Conservation (phyloP, 2,797 vertebrate species). For the Xenopus petersii region DNA sequence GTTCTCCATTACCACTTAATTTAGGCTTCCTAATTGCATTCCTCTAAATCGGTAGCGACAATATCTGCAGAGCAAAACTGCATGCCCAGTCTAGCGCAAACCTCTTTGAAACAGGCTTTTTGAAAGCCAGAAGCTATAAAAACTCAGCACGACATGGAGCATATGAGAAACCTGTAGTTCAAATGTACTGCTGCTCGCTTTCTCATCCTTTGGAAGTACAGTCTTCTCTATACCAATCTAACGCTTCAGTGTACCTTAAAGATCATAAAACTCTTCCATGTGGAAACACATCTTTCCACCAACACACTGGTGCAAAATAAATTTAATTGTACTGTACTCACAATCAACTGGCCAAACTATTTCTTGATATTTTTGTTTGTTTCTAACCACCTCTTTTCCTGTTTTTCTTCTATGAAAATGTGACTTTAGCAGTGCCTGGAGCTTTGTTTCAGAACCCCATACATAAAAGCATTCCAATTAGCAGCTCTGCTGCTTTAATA, state of each 20-base stretch:
- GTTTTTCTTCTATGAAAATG: too few relatives aligned
- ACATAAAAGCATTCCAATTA: conserved; percentile 89
- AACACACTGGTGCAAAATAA: conserved; percentile 71
- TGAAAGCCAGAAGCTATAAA: conserved; percentile 85
- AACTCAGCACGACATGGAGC: conserved; percentile 83
- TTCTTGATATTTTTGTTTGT: too few relatives aligned
- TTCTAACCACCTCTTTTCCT: conserved; percentile 47
- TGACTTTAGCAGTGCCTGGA: neutral
- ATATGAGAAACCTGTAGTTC: conserved; percentile 85
- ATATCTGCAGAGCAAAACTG: conserved; percentile 86
- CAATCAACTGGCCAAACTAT: conserved; percentile 59
- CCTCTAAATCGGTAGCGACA: conserved; percentile 93
- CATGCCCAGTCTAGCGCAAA: conserved; percentile 88
- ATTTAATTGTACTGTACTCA: conserved; percentile 81
- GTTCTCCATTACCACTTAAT: conserved; percentile 99
- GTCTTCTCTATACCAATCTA: conserved; percentile 75
- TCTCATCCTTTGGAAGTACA: conserved; percentile 83
- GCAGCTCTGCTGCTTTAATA: conserved; percentile 75
- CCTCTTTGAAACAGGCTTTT: conserved; percentile 87
- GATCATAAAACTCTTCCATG: conserved; percentile 78
- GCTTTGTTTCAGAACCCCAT: conserved; percentile 79
- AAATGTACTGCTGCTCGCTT: conserved; percentile 83
- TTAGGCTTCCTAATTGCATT: conserved; percentile 99
- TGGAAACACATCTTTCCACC: conserved; percentile 80
- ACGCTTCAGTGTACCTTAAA: conserved; percentile 82